Evolutionary conservation across 2,113 vertebrate genomes (phyloP), one percentile per base, ranked within the genome.

Genomic region (Platichthys stellatus): DNA sequence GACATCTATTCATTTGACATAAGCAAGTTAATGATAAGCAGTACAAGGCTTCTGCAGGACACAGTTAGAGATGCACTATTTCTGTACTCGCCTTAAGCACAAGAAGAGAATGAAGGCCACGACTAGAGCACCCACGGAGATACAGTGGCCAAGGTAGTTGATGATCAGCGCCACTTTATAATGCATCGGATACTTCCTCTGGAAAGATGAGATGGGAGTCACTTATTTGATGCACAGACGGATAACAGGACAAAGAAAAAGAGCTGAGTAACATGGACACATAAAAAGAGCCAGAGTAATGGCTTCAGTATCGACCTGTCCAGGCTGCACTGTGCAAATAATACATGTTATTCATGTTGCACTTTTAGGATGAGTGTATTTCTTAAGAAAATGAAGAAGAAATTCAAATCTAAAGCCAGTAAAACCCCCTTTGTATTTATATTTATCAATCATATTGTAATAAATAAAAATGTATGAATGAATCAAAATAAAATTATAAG

Each of bases 111-210:
- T 84, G 92, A 99, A 99, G 89, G 98, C 98, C 20, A 97, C 95
- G 38, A 98, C 93, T 0, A 99, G 96, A 60, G 97, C 97, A 24
- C 94, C 97, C 70, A 99, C 89, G 4, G 98, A 99, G 83, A 99
- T 93, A 72, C 97, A 99, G 92, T 99, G 98, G 13, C 98, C 98
- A 83, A 99, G 93, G 94, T 99, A 99, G 95, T 99, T 99, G 92
- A 99, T 95, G 86, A 97, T 95, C 49, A 98, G 96, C 12, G 97
- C 98, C 14, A 97, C 91, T 85, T 95, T 97, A 92, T 99, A 99
- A 92, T 99, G 97, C 83, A 97, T 89, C 0, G 95, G 95, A 11
- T 98, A 97, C 83, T 97, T 97, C 82, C 94, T 96, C 96, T 99
- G 95, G 60, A 93, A 92, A 91, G 69, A 89, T 77, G 94, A 76